A percentile compares a stretch with the other conserved stretches of the same genome.
phyloP scores from a whole-genome alignment of 2,113 vertebrate genomes.

The Eolophus roseicapilla region DNA sequence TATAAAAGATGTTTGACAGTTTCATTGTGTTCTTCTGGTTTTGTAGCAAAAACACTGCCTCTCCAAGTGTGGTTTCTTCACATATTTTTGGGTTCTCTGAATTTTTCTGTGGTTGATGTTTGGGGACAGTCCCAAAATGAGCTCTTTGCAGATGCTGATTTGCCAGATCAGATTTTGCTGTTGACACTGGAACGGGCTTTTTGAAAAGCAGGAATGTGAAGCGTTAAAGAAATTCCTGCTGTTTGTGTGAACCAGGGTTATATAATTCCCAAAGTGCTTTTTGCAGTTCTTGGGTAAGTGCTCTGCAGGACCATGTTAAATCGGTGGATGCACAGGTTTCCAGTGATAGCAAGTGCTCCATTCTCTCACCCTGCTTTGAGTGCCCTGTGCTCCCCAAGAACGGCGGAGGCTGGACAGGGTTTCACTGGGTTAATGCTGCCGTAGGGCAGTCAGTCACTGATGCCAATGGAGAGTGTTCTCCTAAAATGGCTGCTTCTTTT shows the following conservation, averaged over 20 bases:
- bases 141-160: rapidly evolving
- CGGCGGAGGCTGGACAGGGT: background rate
- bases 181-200: background rate
- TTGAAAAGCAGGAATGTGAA: background rate
- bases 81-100: background rate
- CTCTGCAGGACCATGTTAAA: background rate
- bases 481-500: constrained; percentile 29
- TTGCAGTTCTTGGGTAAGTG: background rate
- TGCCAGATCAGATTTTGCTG: background rate
- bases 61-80: background rate
- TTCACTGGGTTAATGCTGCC: background rate
- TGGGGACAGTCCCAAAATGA: background rate
- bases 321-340: rapidly evolving
- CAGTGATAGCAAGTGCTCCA: background rate
- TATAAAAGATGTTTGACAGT: background rate
- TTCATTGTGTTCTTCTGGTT: background rate
- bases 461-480: background rate
- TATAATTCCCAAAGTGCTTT: background rate
- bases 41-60: background rate
- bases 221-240: background rate
- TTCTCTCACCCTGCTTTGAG: background rate
- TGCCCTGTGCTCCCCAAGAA: background rate
- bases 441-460: background rate
- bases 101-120: background rate
- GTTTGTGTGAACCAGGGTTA: background rate